Conservation (phyloP, 2,888 invertebrate species). For the Thelaira solivaga region DNA sequence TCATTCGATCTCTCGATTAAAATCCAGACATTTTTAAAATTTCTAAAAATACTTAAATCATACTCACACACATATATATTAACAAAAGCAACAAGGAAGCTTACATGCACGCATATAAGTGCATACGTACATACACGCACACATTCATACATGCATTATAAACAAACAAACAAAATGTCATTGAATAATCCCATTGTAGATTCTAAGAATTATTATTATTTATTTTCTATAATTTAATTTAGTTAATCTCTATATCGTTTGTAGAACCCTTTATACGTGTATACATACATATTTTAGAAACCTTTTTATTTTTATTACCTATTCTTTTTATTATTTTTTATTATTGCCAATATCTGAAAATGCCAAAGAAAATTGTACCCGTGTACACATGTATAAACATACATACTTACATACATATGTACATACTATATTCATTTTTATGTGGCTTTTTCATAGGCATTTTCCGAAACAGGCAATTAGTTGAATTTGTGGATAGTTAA, state of each 20-base stretch:
- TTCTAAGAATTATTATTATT: conserved; percentile 59
- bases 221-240: conserved; percentile 58
- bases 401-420: no score
- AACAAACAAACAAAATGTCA: conserved; percentile 24
- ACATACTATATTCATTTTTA: no score
- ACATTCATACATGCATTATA: background rate
- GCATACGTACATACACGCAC: background rate
- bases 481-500: conserved; percentile 64
- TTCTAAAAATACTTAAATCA: background rate
- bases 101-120: conserved; percentile 2
- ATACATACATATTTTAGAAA: conserved; percentile 14
- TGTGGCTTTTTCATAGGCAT: no score
- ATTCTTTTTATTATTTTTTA: no score
- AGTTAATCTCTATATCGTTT: conserved; percentile 53
- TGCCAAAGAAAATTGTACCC: no score
- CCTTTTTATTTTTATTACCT: conserved; percentile 34
- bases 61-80: background rate
- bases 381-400: no score
- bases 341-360: no score
- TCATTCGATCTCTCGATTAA: background rate
- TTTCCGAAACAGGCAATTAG: no score
- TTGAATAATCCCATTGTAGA: conserved; percentile 21
- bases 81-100: conserved; percentile 29
- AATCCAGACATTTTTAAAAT: conserved; percentile 41
- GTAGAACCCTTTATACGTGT: background rate